Percentiles rank a stretch among this genome's conserved stretches.
Evolutionary conservation across 2,113 vertebrate genomes (phyloP).

Genomic region (Odontophorus gujanensis): DNA sequence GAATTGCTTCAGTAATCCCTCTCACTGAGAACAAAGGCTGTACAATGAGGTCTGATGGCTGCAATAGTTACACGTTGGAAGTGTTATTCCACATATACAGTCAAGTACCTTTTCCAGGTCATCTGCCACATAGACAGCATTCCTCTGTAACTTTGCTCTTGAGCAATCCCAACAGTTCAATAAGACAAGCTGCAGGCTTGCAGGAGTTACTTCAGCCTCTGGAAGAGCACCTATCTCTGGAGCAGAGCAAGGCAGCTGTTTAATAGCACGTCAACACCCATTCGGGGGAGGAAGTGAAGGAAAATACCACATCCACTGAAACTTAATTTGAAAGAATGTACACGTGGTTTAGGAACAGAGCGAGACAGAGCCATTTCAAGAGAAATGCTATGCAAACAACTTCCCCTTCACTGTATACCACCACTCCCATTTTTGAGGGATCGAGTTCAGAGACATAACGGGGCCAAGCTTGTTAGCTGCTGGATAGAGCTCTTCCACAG

Average conservation of each 20-base stretch:
- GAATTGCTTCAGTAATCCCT: background rate
- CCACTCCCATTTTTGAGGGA: background rate
- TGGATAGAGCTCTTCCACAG: background rate
- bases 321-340: background rate
- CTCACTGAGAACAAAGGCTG: background rate
- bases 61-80: rapidly evolving
- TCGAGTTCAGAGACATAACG: background rate
- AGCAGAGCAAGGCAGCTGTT: background rate
- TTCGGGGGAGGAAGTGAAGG: background rate
- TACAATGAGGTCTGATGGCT: rapidly evolving
- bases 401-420: background rate
- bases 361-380: background rate
- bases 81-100: rapidly evolving
- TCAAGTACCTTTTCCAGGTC: background rate
- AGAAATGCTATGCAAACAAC: background rate
- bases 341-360: background rate
- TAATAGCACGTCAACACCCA: background rate
- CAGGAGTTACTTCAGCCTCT: background rate
- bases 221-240: background rate
- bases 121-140: background rate
- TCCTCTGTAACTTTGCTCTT: background rate
- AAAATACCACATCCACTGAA: background rate
- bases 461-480: conserved; percentile 16
- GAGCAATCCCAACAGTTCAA: background rate
- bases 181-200: background rate